phyloP scores from a whole-genome alignment of 1,140 invertebrate species.

The Drosophila kepulauana region DNA sequence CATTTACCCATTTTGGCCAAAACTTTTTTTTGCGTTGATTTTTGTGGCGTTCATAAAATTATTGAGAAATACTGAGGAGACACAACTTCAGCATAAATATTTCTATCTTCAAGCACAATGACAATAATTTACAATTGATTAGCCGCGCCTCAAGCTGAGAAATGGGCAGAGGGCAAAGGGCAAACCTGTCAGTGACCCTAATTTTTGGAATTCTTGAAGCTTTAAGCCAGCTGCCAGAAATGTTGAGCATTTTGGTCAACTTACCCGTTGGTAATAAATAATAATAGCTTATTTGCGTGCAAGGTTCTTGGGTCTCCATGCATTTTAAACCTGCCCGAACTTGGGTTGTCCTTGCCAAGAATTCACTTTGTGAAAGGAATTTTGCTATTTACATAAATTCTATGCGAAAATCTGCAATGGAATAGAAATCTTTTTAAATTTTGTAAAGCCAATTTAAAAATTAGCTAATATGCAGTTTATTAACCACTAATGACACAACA shows the following conservation, averaged over 20 bases:
- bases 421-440: neutral
- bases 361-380: neutral
- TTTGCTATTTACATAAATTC: neutral
- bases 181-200: neutral
- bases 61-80: neutral
- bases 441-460: neutral
- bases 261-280: slow-evolving; percentile 53
- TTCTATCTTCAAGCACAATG: slow-evolving; percentile 6
- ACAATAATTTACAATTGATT: slow-evolving; percentile 44
- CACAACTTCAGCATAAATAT: slow-evolving; percentile 1
- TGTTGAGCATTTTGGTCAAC: slow-evolving; percentile 38
- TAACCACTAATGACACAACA: neutral
- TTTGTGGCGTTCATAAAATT: slow-evolving; percentile 17
- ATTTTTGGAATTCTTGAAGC: slow-evolving; percentile 21
- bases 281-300: slow-evolving; percentile 58
- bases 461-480: neutral
- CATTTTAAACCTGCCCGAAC: neutral
- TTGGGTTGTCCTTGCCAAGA: neutral
- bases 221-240: slow-evolving; percentile 47
- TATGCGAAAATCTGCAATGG: neutral
- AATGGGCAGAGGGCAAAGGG: neutral
- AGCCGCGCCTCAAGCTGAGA: slow-evolving; percentile 13
- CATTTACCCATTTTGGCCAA: slow-evolving; percentile 19
- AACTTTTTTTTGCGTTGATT: slow-evolving; percentile 7
- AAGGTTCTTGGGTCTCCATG: neutral